These are phyloP conservation scores for Dendrocincla fuliginosa DNA, from an alignment of 2,797 vertebrate genomes.

Conservation along the genomic window DNA sequence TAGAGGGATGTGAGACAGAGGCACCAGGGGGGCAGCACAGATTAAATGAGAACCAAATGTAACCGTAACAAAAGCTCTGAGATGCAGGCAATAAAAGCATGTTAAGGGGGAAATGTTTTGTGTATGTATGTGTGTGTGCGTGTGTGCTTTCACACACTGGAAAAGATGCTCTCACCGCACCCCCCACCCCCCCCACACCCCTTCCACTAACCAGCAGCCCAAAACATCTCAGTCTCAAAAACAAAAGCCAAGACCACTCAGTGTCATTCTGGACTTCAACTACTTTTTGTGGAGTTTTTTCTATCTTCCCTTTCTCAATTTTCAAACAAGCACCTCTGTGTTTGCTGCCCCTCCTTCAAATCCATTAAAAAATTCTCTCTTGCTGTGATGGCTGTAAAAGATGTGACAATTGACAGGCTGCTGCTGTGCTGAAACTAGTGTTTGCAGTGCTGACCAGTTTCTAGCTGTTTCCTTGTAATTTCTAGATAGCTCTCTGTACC, in stretches of 20 bases:
- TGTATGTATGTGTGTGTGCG: too few species aligned
- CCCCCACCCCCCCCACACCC: fast-evolving
- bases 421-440: conserved; percentile 25
- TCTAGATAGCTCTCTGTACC: neutral
- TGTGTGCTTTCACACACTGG: neutral
- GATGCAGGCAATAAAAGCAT: neutral
- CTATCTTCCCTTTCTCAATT: neutral
- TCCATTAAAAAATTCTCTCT: neutral
- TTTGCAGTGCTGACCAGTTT: neutral
- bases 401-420: conserved; percentile 7
- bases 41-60: conserved; percentile 60
- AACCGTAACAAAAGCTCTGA: conserved; percentile 13
- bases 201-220: neutral
- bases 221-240: neutral
- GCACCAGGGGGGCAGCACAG: neutral
- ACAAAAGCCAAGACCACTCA: neutral
- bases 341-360: conserved; percentile 10
- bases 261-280: neutral
- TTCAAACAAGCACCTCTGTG: conserved; percentile 3
- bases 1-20: neutral
- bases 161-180: neutral
- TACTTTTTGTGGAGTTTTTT: neutral
- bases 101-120: neutral
- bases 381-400: conserved; percentile 33
- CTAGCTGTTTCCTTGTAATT: conserved; percentile 7